Evolutionary conservation across 2,113 vertebrate species (phyloP).

Genomic region (Hassar affinis): DNA sequence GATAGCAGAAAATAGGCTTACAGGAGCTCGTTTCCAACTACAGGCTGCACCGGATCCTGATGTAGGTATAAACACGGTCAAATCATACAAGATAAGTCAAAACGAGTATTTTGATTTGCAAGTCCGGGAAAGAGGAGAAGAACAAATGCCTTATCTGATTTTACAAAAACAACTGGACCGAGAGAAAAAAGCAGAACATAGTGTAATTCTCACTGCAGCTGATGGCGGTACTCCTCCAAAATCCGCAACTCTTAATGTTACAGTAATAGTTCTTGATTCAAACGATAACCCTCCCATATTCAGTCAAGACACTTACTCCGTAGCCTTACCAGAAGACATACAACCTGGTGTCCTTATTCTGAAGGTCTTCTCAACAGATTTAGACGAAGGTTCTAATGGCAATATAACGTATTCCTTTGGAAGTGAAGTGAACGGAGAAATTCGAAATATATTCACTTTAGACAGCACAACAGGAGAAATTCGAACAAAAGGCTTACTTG

Average conservation of each 20-base stretch:
- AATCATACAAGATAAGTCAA: conserved; percentile 61
- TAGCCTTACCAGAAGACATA: conserved; percentile 44
- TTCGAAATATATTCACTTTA: conserved; percentile 43
- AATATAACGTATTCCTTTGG: conserved; percentile 47
- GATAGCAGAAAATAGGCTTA: conserved; percentile 35
- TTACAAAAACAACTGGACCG: conserved; percentile 51
- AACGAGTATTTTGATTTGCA: conserved; percentile 62
- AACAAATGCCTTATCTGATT: conserved; percentile 47
- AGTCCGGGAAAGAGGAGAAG: conserved; percentile 46
- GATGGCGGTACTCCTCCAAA: conserved; percentile 54
- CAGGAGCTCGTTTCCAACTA: conserved; percentile 50
- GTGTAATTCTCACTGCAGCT: conserved; percentile 42
- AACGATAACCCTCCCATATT: conserved; percentile 56
- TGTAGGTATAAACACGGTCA: conserved; percentile 53
- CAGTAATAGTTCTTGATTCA: conserved; percentile 42
- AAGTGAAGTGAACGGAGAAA: conserved; percentile 11
- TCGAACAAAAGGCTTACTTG: conserved; percentile 37
- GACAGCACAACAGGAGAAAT: conserved; percentile 44
- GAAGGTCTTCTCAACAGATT: conserved; percentile 45
- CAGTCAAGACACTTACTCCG: conserved; percentile 33
- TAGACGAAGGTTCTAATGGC: conserved; percentile 48
- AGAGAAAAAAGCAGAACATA: conserved; percentile 35
- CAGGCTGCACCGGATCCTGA: conserved; percentile 60
- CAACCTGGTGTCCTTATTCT: conserved; percentile 20
- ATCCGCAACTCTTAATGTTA: conserved; percentile 45